Conservation (phyloP, 1,140 invertebrate species). For the Acromyrmex echinatior region DNA sequence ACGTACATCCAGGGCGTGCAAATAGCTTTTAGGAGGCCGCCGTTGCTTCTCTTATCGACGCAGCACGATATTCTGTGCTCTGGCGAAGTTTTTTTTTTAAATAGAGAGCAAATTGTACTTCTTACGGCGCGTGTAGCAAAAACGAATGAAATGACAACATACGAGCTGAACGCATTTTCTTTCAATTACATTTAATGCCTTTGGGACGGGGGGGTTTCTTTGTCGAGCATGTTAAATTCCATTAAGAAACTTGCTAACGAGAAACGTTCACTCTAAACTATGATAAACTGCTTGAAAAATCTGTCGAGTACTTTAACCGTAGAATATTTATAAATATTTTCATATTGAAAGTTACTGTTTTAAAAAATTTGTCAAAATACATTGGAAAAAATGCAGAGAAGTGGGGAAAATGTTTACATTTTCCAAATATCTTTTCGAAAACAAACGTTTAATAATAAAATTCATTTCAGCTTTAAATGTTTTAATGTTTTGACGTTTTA, state of each 20-base stretch:
- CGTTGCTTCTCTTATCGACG: constrained; percentile 14
- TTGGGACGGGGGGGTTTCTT: background rate
- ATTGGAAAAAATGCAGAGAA: no score
- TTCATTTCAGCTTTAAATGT: no score
- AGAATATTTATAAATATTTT: constrained; percentile 1
- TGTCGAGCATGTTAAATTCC: constrained; percentile 20
- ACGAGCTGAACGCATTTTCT: constrained; percentile 28
- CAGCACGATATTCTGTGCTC: constrained; percentile 30
- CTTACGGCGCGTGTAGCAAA: background rate
- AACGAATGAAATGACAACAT: constrained; percentile 25
- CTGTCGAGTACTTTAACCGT: background rate
- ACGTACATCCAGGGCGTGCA: constrained; percentile 16
- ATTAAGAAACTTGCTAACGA: background rate
- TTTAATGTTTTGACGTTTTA: no score
- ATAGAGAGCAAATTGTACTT: constrained; percentile 30
- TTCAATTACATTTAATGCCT: constrained; percentile 36
- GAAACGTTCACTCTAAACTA: background rate
- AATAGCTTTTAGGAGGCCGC: constrained; percentile 46
- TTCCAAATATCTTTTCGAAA: no score
- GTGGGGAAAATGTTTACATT: no score
- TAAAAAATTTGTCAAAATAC: background rate
- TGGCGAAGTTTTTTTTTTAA: constrained; percentile 36
- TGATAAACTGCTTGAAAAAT: background rate
- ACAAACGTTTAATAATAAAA: no score
- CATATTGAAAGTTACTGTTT: background rate